Percentiles rank a stretch among this genome's conserved stretches.
These are phyloP conservation scores for Apantesis nais DNA, from an alignment of 2,888 invertebrate genomes.

Conservation along the genomic window DNA sequence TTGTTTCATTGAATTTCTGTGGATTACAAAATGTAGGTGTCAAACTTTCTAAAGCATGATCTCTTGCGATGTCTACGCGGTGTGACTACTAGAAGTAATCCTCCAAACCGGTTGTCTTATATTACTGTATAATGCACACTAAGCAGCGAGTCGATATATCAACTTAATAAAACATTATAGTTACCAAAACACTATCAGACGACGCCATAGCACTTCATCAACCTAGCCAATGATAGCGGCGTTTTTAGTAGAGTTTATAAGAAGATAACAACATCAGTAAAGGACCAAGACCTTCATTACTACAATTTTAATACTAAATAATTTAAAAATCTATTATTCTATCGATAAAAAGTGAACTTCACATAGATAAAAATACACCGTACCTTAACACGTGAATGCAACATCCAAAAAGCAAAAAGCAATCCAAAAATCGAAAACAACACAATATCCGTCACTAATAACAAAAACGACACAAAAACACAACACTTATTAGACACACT, in stretches of 20 bases:
- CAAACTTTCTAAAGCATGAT: not conserved
- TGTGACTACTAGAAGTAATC: not conserved
- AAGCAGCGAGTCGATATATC: not conserved
- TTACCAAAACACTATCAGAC: not conserved
- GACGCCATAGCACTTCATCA: not conserved
- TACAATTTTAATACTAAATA: not conserved
- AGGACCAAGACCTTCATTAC: not conserved
- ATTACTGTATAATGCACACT: not conserved
- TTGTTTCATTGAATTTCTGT: not conserved
- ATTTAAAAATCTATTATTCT: not conserved
- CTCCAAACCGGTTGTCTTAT: slow-evolving; percentile 7
- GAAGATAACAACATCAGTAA: not conserved
- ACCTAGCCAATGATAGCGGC: not conserved
- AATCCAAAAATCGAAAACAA: slow-evolving; percentile 43
- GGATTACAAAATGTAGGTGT: not conserved
- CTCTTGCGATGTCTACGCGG: not conserved
- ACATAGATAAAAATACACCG: slow-evolving; percentile 19
- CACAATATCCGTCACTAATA: slow-evolving; percentile 17
- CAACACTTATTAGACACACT: slow-evolving; percentile 39
- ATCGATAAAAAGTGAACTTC: not conserved
- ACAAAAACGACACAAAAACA: slow-evolving; percentile 29
- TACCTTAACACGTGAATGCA: slow-evolving; percentile 35
- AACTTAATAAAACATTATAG: not conserved
- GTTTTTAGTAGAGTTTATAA: not conserved
- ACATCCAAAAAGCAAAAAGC: slow-evolving; percentile 34